A percentile compares a stretch with the other conserved stretches of the same genome.
Evolutionary conservation across 2,797 vertebrate species (phyloP).

Genomic region (Tragopan temminckii): DNA sequence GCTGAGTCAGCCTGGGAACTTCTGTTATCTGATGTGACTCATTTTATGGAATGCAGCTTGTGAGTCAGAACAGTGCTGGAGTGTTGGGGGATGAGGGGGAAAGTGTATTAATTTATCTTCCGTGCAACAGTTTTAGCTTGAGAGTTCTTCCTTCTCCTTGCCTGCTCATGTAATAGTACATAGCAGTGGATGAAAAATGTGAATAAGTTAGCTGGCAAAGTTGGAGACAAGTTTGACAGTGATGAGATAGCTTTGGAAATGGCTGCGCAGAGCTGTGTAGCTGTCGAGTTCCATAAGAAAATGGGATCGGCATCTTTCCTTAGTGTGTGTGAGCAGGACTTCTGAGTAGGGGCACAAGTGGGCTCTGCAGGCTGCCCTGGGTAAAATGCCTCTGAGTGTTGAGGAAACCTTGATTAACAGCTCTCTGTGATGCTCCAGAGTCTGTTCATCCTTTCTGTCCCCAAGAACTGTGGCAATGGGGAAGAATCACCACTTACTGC

Average conservation of each 20-base stretch:
- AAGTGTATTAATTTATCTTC: background rate
- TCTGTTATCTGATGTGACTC: slow-evolving; percentile 31
- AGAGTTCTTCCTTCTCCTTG: background rate
- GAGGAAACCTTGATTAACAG: slow-evolving; percentile 53
- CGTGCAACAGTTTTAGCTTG: background rate
- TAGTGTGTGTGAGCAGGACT: background rate
- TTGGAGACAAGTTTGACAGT: background rate
- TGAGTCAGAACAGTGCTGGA: slow-evolving; percentile 11
- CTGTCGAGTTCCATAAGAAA: background rate
- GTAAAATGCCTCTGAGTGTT: slow-evolving; percentile 25
- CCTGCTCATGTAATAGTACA: background rate
- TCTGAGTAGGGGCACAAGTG: background rate
- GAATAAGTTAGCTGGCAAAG: background rate
- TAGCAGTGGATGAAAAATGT: background rate
- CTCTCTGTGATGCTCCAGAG: background rate
- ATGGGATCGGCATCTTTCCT: background rate
- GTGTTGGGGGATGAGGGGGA: background rate
- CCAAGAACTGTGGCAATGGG: background rate
- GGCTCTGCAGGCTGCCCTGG: background rate
- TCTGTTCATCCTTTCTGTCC: slow-evolving; percentile 29
- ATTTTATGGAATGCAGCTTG: background rate
- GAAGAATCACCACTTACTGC: slow-evolving; percentile 1
- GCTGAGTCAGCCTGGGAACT: slow-evolving; percentile 31
- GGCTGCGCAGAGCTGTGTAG: background rate
- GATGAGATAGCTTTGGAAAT: slow-evolving; percentile 20